These are phyloP conservation scores for Acronicta leporina DNA, from an alignment of 2,888 invertebrate species.

Conservation along the genomic window DNA sequence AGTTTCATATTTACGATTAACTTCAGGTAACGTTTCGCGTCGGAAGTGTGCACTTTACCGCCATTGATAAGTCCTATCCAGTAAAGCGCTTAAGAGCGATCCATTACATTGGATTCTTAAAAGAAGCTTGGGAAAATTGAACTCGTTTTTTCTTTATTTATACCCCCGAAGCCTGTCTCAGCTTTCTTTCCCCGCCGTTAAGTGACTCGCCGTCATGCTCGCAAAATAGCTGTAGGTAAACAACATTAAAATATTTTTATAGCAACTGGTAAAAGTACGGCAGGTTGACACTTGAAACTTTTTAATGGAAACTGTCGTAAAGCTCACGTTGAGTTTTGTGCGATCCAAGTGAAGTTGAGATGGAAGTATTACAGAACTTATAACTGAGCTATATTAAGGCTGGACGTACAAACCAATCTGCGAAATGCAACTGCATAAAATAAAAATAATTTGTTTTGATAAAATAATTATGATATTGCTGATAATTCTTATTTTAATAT, in stretches of 20 bases:
- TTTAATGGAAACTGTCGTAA: slow-evolving; percentile 42
- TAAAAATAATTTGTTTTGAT: too few relatives aligned
- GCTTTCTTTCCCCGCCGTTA: slow-evolving; percentile 32
- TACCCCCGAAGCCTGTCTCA: slow-evolving; percentile 23
- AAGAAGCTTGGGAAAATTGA: slow-evolving; percentile 56
- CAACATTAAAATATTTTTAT: slow-evolving; percentile 58
- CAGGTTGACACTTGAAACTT: slow-evolving; percentile 53
- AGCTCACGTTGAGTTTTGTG: slow-evolving; percentile 22
- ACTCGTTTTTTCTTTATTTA: slow-evolving; percentile 48
- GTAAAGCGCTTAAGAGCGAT: slow-evolving; percentile 66
- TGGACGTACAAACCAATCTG: too few relatives aligned
- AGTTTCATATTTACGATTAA: slow-evolving; percentile 80
- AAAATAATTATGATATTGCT: too few relatives aligned
- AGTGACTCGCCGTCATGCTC: slow-evolving; percentile 47
- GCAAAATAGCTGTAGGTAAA: slow-evolving; percentile 48
- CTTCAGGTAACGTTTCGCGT: slow-evolving; percentile 70
- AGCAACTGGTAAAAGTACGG: slow-evolving; percentile 41
- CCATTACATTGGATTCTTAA: slow-evolving; percentile 66
- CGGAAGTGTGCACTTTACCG: slow-evolving; percentile 70
- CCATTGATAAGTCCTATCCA: slow-evolving; percentile 73
- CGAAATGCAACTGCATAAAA: too few relatives aligned
- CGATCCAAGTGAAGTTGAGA: slow-evolving; percentile 23
- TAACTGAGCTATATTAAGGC: too few relatives aligned
- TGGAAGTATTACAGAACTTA: too few relatives aligned
- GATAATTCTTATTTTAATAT: too few relatives aligned